Percentiles rank a stretch among this genome's conserved stretches.
phyloP scores from a whole-genome alignment of 2,113 vertebrate species.

The Platysteira castanea region DNA sequence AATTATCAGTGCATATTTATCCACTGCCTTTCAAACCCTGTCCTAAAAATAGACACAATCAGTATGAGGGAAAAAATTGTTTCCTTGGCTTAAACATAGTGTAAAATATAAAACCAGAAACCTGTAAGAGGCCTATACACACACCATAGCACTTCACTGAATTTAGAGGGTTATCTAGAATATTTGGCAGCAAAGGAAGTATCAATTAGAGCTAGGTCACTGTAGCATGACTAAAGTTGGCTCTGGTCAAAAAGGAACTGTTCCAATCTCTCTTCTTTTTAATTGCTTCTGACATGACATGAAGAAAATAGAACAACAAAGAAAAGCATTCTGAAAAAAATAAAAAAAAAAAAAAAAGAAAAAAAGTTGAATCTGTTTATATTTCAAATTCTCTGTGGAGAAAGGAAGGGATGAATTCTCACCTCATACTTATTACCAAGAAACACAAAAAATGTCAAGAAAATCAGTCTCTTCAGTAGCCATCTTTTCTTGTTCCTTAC shows the following conservation, averaged over 20 bases:
- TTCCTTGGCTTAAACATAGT: not conserved
- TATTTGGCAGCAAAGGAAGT: conserved; percentile 20
- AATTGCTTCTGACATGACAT: conserved; percentile 40
- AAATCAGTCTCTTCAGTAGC: not conserved
- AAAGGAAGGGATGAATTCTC: not conserved
- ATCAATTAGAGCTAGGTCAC: conserved; percentile 38
- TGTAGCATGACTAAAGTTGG: conserved; percentile 12
- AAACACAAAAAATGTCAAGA: not conserved
- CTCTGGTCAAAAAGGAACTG: not conserved
- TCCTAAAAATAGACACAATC: not conserved
- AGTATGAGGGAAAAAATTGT: not conserved
- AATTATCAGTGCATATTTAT: not conserved
- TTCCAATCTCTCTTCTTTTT: conserved; percentile 22
- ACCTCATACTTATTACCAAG: not conserved
- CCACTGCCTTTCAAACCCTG: not conserved
- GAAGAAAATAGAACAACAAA: conserved; percentile 17
- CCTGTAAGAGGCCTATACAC: not conserved
- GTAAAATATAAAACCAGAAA: not conserved
- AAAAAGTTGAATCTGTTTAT: not conserved
- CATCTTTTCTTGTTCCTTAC: not conserved
- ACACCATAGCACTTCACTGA: not conserved
- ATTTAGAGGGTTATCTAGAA: conserved; percentile 10
- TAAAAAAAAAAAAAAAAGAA: not conserved
- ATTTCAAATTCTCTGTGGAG: not conserved
- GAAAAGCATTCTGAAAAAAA: not conserved